Conservation (phyloP, 2,113 vertebrate species). For the Xyrauchen texanus region DNA sequence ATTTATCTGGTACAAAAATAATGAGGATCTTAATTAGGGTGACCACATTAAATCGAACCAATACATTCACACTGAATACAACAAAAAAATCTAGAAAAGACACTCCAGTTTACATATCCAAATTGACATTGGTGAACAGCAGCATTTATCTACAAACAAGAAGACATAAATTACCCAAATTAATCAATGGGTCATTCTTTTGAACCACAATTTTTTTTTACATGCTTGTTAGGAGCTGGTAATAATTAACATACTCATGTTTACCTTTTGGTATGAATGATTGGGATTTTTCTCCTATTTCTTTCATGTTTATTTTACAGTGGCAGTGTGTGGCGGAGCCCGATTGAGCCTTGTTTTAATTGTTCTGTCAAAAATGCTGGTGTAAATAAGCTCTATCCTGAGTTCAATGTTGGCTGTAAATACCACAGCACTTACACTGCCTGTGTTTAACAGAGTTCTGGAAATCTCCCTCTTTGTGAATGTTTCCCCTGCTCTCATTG, state of each 20-base stretch:
- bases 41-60: no score
- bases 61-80: no score
- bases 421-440: neutral
- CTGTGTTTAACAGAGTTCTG: conserved; percentile 26
- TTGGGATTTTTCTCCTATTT: conserved; percentile 3
- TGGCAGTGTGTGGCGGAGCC: conserved; percentile 7
- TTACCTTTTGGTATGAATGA: neutral
- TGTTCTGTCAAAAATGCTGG: conserved; percentile 19
- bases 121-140: no score
- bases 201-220: no score
- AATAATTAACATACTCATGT: neutral
- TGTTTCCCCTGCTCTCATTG: conserved; percentile 16
- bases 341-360: conserved; percentile 34
- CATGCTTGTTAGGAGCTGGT: neutral
- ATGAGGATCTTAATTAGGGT: no score
- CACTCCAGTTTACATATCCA: no score
- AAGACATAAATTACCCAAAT: no score
- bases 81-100: no score
- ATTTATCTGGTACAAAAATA: no score
- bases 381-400: neutral
- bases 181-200: no score
- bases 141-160: no score
- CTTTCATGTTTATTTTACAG: neutral
- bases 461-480: conserved; percentile 18
- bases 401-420: neutral